Percentiles rank a stretch among this genome's conserved stretches.
Conservation (phyloP, 2,888 invertebrate genomes). For the Drepanosiphum platanoidis region DNA sequence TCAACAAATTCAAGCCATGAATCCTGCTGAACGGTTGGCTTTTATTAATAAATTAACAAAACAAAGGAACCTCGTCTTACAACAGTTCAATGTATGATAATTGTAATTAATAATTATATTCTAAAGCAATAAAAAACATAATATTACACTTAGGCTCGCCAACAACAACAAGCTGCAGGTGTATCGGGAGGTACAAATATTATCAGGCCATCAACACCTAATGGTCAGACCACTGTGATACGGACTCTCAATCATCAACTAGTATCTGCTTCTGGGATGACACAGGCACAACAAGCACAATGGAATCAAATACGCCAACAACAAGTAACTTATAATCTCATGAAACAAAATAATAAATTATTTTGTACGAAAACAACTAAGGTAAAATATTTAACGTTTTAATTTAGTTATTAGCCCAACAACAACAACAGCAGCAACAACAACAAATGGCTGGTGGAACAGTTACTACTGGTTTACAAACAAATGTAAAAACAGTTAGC, state of each 20-base stretch:
- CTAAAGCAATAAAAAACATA: conserved; percentile 1
- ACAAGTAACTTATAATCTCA: conserved; percentile 54
- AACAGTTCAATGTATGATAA: conserved; percentile 64
- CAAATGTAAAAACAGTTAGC: conserved; percentile 35
- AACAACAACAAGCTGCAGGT: conserved; percentile 56
- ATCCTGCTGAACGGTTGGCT: conserved; percentile 54
- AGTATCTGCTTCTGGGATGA: conserved; percentile 61
- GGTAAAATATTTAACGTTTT: neutral
- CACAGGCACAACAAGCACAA: conserved; percentile 62
- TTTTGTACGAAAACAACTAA: neutral
- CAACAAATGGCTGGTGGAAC: conserved; percentile 63
- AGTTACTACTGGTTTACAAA: conserved; percentile 45
- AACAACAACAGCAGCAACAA: conserved; percentile 65
- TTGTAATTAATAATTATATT: conserved; percentile 8
- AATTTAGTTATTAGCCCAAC: conserved; percentile 64
- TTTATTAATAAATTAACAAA: conserved; percentile 65
- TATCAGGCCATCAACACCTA: conserved; percentile 56
- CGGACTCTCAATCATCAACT: conserved; percentile 62
- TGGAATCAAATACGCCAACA: conserved; percentile 62
- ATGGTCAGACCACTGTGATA: conserved; percentile 62
- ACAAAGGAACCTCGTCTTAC: conserved; percentile 68
- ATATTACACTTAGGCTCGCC: conserved; percentile 54
- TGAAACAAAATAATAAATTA: neutral
- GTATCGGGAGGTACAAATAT: conserved; percentile 57
- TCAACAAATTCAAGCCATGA: conserved; percentile 83